A percentile compares a stretch with the other conserved stretches of the same genome.
phyloP scores from a whole-genome alignment of 2,888 invertebrate genomes.

The Nasonia oneida region DNA sequence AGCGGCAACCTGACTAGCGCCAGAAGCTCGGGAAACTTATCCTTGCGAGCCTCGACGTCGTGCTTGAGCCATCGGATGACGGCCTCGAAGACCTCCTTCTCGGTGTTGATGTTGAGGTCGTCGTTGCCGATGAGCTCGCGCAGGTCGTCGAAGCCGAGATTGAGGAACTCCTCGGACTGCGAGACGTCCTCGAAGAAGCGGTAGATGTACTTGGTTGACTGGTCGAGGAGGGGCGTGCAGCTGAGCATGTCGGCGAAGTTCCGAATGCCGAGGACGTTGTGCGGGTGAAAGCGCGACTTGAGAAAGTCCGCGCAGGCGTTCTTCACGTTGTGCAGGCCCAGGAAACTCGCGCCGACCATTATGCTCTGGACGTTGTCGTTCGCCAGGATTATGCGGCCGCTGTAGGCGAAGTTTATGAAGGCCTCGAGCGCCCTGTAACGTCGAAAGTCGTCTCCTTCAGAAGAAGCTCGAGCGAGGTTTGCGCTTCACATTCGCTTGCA shows the following conservation, averaged over 20 bases:
- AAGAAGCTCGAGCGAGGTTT: not conserved
- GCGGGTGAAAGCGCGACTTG: slow-evolving; percentile 87
- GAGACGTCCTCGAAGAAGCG: slow-evolving; percentile 89
- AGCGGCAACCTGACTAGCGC: slow-evolving; percentile 89
- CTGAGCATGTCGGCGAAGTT: slow-evolving; percentile 90
- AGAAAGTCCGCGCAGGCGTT: slow-evolving; percentile 92
- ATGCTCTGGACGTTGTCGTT: slow-evolving; percentile 90
- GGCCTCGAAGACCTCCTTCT: slow-evolving; percentile 92
- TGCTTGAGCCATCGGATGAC: slow-evolving; percentile 90
- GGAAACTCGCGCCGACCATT: slow-evolving; percentile 91
- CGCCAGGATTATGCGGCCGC: slow-evolving; percentile 88
- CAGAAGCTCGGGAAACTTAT: slow-evolving; percentile 85
- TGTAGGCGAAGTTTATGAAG: slow-evolving; percentile 92
- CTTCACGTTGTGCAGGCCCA: slow-evolving; percentile 89
- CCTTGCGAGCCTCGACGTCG: slow-evolving; percentile 81
- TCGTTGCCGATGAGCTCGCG: slow-evolving; percentile 87
- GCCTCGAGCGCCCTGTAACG: slow-evolving; percentile 86
- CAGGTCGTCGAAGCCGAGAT: slow-evolving; percentile 83
- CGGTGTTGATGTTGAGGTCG: slow-evolving; percentile 87
- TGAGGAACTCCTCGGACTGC: slow-evolving; percentile 88
- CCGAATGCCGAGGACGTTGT: slow-evolving; percentile 89
- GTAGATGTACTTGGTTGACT: slow-evolving; percentile 89
- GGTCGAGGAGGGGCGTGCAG: slow-evolving; percentile 85
- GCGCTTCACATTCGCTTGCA: not conserved
- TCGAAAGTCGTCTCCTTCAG: no score